phyloP scores from a whole-genome alignment of 2,888 invertebrate species.

The Pammene fasciana region DNA sequence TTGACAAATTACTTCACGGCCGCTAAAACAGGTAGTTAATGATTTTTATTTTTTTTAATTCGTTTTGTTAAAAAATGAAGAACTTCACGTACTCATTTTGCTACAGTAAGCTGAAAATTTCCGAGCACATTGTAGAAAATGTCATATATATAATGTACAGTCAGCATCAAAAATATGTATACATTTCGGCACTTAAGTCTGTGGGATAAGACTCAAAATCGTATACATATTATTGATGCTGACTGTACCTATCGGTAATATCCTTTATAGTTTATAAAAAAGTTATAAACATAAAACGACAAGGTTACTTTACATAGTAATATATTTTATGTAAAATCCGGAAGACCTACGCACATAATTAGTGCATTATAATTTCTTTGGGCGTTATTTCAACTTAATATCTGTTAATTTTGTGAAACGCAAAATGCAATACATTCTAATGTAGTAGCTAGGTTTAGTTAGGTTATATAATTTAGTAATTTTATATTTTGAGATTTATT shows the following conservation, averaged over 20 bases:
- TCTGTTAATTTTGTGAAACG: slow-evolving; percentile 53
- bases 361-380: slow-evolving; percentile 60
- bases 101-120: too few relatives aligned
- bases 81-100: too few relatives aligned
- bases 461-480: slow-evolving; percentile 59
- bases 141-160: too few relatives aligned
- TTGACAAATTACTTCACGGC: too few relatives aligned
- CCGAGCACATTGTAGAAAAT: too few relatives aligned
- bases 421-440: slow-evolving; percentile 76
- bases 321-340: slow-evolving; percentile 46
- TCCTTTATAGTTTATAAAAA: not conserved
- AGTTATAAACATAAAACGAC: slow-evolving; percentile 3
- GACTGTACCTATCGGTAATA: not conserved
- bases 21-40: too few relatives aligned
- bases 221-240: too few relatives aligned
- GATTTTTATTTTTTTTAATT: too few relatives aligned
- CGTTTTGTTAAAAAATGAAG: too few relatives aligned
- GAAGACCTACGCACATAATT: slow-evolving; percentile 55
- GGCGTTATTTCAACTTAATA: slow-evolving; percentile 52
- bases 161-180: too few relatives aligned
- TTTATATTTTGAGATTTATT: slow-evolving; percentile 57
- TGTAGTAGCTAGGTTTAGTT: slow-evolving; percentile 68
- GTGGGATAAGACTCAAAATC: too few relatives aligned
- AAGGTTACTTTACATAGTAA: slow-evolving; percentile 13
- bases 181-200: too few relatives aligned